These are phyloP conservation scores for Rhabdomys dilectus DNA, from an alignment of 2,113 vertebrate species.

Conservation along the genomic window DNA sequence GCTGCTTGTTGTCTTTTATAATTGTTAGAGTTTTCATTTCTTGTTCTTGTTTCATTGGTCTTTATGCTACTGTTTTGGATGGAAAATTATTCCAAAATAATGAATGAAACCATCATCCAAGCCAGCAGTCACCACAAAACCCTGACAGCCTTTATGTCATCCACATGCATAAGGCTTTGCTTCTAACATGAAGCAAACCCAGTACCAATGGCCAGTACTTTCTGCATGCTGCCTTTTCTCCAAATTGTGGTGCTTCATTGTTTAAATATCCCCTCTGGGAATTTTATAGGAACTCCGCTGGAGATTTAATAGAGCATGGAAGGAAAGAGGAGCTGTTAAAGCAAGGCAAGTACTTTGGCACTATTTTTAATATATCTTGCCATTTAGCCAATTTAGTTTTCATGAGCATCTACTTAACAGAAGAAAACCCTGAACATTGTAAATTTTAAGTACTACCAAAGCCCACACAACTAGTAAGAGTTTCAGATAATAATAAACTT, in stretches of 20 bases:
- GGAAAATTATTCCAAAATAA: not conserved
- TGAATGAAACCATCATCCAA: not conserved
- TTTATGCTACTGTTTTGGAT: not conserved
- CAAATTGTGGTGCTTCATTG: not conserved
- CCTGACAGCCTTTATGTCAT: not conserved
- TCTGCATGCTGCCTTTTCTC: not conserved
- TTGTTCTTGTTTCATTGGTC: not conserved
- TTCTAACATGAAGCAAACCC: not conserved
- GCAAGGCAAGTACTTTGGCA: conserved; percentile 9
- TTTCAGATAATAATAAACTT: conserved; percentile 7
- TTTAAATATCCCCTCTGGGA: not conserved
- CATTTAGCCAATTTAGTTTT: conserved; percentile 10
- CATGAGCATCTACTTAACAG: not conserved
- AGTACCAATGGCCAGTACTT: not conserved
- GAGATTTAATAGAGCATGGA: conserved; percentile 4
- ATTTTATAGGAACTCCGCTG: not conserved
- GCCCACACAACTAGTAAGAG: not conserved
- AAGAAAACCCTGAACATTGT: not conserved
- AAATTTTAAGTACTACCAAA: conserved; percentile 27
- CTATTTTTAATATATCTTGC: not conserved
- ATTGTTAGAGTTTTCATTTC: not conserved
- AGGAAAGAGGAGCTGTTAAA: not conserved
- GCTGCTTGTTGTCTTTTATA: not conserved
- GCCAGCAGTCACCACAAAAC: not conserved
- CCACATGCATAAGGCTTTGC: not conserved